Evolutionary conservation across 2,113 vertebrate genomes (phyloP).

Genomic region (Pseudorasbora parva): DNA sequence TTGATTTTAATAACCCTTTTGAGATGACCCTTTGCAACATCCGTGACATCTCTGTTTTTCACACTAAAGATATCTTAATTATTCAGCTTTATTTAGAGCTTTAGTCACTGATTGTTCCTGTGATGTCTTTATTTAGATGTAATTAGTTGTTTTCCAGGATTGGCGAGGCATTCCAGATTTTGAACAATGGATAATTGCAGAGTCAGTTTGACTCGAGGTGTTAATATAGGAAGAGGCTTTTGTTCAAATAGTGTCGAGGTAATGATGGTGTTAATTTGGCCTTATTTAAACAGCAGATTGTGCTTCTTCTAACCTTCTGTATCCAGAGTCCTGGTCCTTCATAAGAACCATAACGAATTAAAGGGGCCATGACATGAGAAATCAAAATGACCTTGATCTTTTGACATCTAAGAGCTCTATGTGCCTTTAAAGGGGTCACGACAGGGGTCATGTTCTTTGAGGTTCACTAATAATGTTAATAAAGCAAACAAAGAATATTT

Average conservation of each 20-base stretch:
- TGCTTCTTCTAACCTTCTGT: background rate
- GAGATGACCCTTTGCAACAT: background rate
- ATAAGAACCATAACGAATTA: background rate
- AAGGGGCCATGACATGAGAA: background rate
- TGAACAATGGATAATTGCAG: background rate
- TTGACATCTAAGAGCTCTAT: too few relatives aligned
- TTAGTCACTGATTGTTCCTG: background rate
- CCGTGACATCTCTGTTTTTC: background rate
- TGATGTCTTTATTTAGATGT: background rate
- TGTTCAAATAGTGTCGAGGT: background rate
- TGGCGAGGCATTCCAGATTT: background rate
- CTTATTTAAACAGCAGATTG: background rate
- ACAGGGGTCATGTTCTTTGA: too few relatives aligned
- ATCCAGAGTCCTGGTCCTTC: background rate
- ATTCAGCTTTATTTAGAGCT: background rate
- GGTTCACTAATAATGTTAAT: too few relatives aligned
- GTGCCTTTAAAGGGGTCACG: too few relatives aligned
- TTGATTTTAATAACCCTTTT: background rate
- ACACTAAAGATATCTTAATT: background rate
- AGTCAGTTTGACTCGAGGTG: background rate
- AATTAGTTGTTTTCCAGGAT: slow-evolving; percentile 12
- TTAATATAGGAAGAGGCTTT: background rate
- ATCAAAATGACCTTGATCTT: too few relatives aligned
- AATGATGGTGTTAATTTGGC: background rate
- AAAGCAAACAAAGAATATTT: too few relatives aligned